Evolutionary conservation across 2,888 invertebrate species (phyloP).

Genomic region (Siphlonurus alternatus): DNA sequence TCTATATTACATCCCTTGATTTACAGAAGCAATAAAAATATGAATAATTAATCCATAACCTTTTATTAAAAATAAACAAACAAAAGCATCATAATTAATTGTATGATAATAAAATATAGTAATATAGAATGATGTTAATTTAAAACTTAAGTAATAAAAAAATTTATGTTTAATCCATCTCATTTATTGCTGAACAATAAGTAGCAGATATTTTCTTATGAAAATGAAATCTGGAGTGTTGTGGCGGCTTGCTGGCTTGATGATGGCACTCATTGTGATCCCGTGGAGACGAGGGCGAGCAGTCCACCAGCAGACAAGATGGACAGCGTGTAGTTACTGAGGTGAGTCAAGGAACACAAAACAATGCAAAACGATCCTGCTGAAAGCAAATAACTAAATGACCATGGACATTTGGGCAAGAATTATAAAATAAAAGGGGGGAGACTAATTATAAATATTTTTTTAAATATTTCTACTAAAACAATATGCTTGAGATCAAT

Average conservation of each 20-base stretch:
- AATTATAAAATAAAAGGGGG: not conserved
- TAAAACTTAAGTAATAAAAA: too few relatives aligned
- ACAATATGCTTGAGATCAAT: too few relatives aligned
- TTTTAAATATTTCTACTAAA: too few relatives aligned
- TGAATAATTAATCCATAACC: too few relatives aligned
- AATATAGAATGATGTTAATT: too few relatives aligned
- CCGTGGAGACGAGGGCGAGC: constrained; percentile 89
- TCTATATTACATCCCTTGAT: too few relatives aligned
- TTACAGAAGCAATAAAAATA: too few relatives aligned
- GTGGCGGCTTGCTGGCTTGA: not conserved
- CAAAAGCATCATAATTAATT: too few relatives aligned
- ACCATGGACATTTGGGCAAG: not conserved
- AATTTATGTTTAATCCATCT: not conserved
- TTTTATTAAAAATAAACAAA: too few relatives aligned
- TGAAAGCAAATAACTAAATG: not conserved
- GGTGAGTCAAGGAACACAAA: not conserved
- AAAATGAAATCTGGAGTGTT: not conserved
- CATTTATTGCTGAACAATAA: not conserved
- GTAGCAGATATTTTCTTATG: not conserved
- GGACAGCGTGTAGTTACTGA: constrained; percentile 79
- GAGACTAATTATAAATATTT: not conserved
- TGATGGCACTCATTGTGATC: constrained; percentile 42
- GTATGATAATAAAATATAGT: too few relatives aligned
- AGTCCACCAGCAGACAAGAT: constrained; percentile 79
- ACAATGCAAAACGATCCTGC: too few relatives aligned